phyloP scores from a whole-genome alignment of 2,888 invertebrate genomes.

The Lepidocyrtinus sp. region DNA sequence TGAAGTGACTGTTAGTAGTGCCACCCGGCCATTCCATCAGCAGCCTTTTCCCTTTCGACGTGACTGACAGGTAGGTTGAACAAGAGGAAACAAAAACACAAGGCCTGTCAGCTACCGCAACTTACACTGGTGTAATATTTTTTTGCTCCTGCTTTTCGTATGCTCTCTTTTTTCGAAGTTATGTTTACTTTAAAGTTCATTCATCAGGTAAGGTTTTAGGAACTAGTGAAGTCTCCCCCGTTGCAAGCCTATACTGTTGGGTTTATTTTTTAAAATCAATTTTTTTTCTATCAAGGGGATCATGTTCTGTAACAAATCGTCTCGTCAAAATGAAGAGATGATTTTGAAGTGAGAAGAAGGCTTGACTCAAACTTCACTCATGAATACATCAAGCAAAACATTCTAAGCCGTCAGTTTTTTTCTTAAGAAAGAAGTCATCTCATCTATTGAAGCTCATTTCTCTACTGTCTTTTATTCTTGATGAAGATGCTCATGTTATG shows the following conservation, averaged over 20 bases:
- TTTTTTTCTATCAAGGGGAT: no score
- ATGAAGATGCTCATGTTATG: constrained; percentile 38
- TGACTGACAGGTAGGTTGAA: constrained; percentile 56
- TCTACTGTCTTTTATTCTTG: no score
- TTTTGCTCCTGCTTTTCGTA: constrained; percentile 22
- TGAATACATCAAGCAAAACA: no score
- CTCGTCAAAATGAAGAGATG: constrained; percentile 44
- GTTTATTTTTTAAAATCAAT: no score
- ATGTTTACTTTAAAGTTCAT: constrained; percentile 42
- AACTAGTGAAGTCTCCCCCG: no score
- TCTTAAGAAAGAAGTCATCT: constrained; percentile 15
- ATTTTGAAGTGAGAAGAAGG: constrained; percentile 30
- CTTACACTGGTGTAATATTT: constrained; percentile 40
- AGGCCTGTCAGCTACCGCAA: constrained; percentile 53
- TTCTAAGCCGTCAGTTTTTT: no score
- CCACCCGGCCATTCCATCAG: constrained; percentile 54
- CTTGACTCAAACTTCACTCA: constrained; percentile 27
- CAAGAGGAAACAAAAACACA: constrained; percentile 56
- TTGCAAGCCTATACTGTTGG: no score
- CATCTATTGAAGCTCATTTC: no score
- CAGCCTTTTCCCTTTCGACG: constrained; percentile 54
- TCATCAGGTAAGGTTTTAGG: no score
- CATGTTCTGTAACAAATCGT: constrained; percentile 45
- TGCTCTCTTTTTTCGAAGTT: neutral
- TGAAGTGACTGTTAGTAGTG: constrained; percentile 33